Base-by-base conservation (phyloP, 2,888 invertebrate species). In the Adelphocoris suturalis region DNA sequence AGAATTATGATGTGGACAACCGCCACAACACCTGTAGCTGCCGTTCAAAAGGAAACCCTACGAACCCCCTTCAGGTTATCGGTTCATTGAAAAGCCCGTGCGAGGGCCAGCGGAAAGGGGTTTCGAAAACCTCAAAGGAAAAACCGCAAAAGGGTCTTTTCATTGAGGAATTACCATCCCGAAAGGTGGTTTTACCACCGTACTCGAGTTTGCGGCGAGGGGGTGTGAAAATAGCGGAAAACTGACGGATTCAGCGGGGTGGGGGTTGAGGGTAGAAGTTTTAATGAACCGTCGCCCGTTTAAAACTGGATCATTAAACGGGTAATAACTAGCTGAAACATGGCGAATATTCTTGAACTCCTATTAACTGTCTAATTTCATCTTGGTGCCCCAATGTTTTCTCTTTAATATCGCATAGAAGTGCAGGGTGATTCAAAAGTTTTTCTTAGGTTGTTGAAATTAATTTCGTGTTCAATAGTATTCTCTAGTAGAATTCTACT, bases 241-340 rank as follows among this genome's bases (percentile, higher is more conserved):
- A n/a, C 61, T 19, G 37, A 37, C 37, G 37, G 16, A 14, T 52
- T 52, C 14, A 1, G 52, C 61, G 19, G 27, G 3, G 61, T 3
- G 5, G 3, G 68, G 68, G 9, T 19, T 23, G 68, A 19, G 68
- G 27, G 68, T 68, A 4, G 23, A 68, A 68, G 68, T 68, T 68
- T 68, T 68, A 68, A 68, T 68, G 68, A 23, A 12, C 23, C 68
- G 23, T 68, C 23, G 23, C 27, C 68, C 68, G 23, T 27, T 68
- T 9, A 68, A 68, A 68, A 68, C 68, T 0, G 68, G 9, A 23
- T 68, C 68, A 68, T 68, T 68, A 68, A 68, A 68, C 68, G 23
- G 37, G 37, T 37, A 4, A 0, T n/a, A 68, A 68, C 23, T 68
- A 23, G 61, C 19, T 68, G 68, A 19, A 68, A 23, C 68, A 13